phyloP scores from a whole-genome alignment of 2,113 vertebrate species.

The Ptyas mucosa region DNA sequence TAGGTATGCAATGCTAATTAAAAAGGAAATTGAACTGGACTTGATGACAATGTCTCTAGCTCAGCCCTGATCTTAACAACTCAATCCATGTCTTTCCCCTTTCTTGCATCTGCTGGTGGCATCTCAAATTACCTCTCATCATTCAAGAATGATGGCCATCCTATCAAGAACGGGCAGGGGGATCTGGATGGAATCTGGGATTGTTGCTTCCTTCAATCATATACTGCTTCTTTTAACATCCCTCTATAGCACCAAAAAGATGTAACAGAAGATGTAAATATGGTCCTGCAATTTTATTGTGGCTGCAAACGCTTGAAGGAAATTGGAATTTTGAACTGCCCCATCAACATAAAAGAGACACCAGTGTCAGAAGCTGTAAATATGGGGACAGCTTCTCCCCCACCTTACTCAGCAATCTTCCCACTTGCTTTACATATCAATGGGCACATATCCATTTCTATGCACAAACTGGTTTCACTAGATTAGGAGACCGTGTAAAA shows the following conservation, averaged over 20 bases:
- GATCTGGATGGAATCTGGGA: neutral
- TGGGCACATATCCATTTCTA: conserved; percentile 19
- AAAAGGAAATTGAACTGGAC: neutral
- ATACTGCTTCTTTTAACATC: neutral
- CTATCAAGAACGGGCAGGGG: neutral
- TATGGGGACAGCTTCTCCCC: neutral
- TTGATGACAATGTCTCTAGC: neutral
- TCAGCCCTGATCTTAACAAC: neutral
- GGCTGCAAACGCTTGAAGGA: neutral
- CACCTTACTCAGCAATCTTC: neutral
- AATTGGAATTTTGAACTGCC: neutral
- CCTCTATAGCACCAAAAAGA: neutral
- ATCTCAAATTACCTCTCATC: neutral
- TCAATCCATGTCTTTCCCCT: neutral
- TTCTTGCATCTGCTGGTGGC: neutral
- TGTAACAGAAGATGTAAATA: neutral
- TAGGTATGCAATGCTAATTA: neutral
- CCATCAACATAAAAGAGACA: neutral
- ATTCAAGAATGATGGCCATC: neutral
- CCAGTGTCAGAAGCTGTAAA: neutral
- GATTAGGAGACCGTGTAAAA: neutral
- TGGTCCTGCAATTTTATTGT: no score
- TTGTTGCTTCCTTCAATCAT: neutral
- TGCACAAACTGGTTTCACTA: conserved; percentile 53
- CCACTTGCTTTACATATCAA: neutral